Evolutionary conservation across 2,888 invertebrate species (phyloP).

Genomic region (Acleris cristana): DNA sequence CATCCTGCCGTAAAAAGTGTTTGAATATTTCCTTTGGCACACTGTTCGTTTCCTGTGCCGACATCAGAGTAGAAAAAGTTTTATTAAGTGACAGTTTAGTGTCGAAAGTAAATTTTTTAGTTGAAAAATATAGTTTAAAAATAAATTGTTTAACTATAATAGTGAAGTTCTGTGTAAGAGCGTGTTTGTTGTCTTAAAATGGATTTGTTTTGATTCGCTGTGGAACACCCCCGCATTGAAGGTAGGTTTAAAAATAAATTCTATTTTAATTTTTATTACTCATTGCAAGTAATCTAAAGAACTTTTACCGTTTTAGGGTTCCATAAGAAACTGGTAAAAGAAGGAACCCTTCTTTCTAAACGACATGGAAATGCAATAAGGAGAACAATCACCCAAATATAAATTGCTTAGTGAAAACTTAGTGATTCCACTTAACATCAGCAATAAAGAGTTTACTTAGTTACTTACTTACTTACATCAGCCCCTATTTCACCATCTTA

Average conservation of each 20-base stretch:
- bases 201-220: slow-evolving; percentile 49
- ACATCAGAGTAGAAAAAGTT: slow-evolving; percentile 3
- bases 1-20: slow-evolving; percentile 35
- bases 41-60: slow-evolving; percentile 11
- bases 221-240: slow-evolving; percentile 57
- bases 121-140: not conserved
- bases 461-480: too few relatives aligned
- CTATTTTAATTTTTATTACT: slow-evolving; percentile 38
- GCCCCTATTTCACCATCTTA: too few relatives aligned
- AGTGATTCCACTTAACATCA: too few relatives aligned
- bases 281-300: too few relatives aligned
- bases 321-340: too few relatives aligned
- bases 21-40: slow-evolving; percentile 21
- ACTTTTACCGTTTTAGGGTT: too few relatives aligned
- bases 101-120: not conserved
- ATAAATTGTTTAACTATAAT: not conserved
- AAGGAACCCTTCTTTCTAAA: not conserved
- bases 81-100: not conserved
- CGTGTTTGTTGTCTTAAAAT: slow-evolving; percentile 40
- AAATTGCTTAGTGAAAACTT: too few relatives aligned
- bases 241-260: slow-evolving; percentile 57
- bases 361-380: too few relatives aligned
- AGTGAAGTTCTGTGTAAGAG: slow-evolving; percentile 25
- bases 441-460: too few relatives aligned
- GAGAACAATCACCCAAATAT: too few relatives aligned